Percentiles rank a stretch among this genome's conserved stretches.
Conservation (phyloP, 2,797 vertebrate genomes). For the Amblyopsis hoosieri region DNA sequence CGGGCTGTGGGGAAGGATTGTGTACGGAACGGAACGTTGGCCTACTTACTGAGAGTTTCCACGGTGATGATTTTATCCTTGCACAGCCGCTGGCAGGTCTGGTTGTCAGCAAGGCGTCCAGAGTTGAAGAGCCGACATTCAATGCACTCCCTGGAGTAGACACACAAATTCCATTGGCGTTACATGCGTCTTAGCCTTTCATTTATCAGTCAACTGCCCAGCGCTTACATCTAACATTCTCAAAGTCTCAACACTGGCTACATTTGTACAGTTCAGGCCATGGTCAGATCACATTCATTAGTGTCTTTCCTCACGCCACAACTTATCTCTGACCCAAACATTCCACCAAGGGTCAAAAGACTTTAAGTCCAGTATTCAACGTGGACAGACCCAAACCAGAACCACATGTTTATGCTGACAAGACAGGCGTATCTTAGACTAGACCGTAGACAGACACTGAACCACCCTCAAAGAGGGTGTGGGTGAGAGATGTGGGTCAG, state of each 20-base stretch:
- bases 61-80: slow-evolving; percentile 87
- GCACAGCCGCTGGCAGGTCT: slow-evolving; percentile 89
- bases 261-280: background rate
- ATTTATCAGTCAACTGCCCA: background rate
- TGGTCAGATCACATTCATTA: background rate
- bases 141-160: slow-evolving; percentile 87
- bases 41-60: slow-evolving; percentile 86
- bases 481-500: slow-evolving; percentile 12
- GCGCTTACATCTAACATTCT: background rate
- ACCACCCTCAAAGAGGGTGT: too few relatives aligned
- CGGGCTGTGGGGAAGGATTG: background rate
- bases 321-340: background rate
- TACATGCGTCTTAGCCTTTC: background rate
- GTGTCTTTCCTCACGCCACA: background rate
- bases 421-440: background rate
- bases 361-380: background rate
- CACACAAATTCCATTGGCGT: background rate
- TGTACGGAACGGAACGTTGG: slow-evolving; percentile 7
- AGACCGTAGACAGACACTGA: too few relatives aligned
- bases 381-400: slow-evolving; percentile 28
- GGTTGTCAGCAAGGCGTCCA: slow-evolving; percentile 88
- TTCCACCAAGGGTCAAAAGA: slow-evolving; percentile 22
- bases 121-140: slow-evolving; percentile 91
- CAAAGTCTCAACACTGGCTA: too few relatives aligned
- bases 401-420: slow-evolving; percentile 18